These are phyloP conservation scores for Cathartes aura DNA, from an alignment of 2,113 vertebrate genomes.

Conservation along the genomic window DNA sequence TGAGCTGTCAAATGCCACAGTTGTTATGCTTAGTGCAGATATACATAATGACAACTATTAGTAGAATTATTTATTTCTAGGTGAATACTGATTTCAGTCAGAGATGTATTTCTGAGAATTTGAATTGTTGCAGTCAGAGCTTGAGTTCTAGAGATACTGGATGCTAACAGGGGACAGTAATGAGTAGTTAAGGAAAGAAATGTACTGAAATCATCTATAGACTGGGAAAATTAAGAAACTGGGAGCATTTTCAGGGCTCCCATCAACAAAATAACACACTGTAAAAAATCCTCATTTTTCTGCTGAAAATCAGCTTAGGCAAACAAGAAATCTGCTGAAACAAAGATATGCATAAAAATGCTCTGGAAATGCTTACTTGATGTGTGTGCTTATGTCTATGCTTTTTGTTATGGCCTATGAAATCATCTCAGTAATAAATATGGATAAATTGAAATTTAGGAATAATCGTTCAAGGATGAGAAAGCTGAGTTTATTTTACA, in stretches of 20 bases:
- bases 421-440: conserved; percentile 2
- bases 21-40: neutral
- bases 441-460: neutral
- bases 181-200: neutral
- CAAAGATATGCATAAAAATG: neutral
- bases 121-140: neutral
- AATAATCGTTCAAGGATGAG: neutral
- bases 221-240: neutral
- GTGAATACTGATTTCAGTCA: neutral
- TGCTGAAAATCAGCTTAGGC: neutral
- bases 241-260: neutral
- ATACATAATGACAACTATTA: neutral
- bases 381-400: neutral
- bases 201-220: neutral
- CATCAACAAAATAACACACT: neutral
- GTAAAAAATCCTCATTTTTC: neutral
- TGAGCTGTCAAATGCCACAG: neutral
- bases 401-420: neutral
- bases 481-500: neutral
- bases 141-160: neutral
- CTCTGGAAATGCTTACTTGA: neutral
- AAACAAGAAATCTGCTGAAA: neutral
- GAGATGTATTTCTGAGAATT: neutral
- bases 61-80: neutral
- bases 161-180: neutral